Evolutionary conservation across 2,113 vertebrate genomes (phyloP), one percentile per base, ranked within the genome.

Genomic region (Pelecanus crispus): DNA sequence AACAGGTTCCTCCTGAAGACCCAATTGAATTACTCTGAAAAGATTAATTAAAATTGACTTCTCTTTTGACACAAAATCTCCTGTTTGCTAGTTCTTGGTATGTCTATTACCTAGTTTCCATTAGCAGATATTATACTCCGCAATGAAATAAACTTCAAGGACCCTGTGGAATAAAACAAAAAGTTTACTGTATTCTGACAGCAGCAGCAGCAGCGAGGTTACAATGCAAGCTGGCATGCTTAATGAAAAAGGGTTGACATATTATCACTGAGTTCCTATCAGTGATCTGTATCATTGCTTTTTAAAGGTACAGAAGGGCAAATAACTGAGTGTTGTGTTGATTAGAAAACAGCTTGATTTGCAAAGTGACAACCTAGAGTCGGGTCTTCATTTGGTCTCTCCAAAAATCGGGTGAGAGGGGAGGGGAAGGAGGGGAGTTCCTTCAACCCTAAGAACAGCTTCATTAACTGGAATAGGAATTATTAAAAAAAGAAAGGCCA

Each of bases 11-110:
- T 63, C 11, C 77, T 79, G 93, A 98, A 96, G 88, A 95, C 94
- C 96, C 96, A 96, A 72, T 95, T 97, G 96, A 95, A 96, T 97
- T 94, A 83, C 56, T 95, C 86, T 38, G 96, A 96, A 95, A 95
- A 98, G 96, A 97, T 97, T 97, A 97, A 98, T 98, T 97, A 97
- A 97, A 98, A 97, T 82, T 79, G 88, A 97, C 95, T 97, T 96
- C 94, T 96, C 96, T 96, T 97, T 96, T 96, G 97, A 97, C 95
- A 97, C 85, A 90, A 97, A 97, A 91, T 94, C n/a, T 86, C 94
- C 96, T 96, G 92, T 94, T 96, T 96, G 92, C 94, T 97, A 96
- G 94, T 81, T 82, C 66, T 93, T 94, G 88, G 50, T 83, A 91
- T 47, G 52, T 94, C 95, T 93, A 65, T 97, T 98, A 96, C 95